A percentile compares a stretch with the other conserved stretches of the same genome.
These are phyloP conservation scores for Aldrovandia affinis DNA, from an alignment of 2,797 vertebrate genomes.

Conservation along the genomic window DNA sequence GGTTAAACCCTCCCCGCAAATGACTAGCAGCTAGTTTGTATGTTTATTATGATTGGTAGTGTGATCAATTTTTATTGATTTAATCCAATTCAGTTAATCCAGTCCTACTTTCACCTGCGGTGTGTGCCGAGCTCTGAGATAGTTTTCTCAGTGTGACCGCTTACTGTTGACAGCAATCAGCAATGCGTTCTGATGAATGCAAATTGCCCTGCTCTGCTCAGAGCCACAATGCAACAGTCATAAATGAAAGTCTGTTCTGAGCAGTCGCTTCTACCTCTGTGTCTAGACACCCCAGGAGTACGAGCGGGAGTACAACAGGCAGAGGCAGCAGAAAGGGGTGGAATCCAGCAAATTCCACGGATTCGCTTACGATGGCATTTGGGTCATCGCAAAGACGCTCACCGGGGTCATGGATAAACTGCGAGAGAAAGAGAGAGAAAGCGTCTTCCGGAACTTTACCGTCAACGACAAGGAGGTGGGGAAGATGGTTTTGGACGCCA, in stretches of 20 bases:
- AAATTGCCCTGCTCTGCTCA: not conserved
- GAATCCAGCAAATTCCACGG: conserved; percentile 98
- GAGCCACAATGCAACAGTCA: not conserved
- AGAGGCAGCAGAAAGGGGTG: conserved; percentile 86
- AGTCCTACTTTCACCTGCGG: not conserved
- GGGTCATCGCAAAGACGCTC: conserved; percentile 96
- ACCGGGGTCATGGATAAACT: conserved; percentile 93
- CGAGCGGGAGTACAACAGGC: conserved; percentile 90
- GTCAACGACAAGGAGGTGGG: conserved; percentile 93
- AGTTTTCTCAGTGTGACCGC: not conserved
- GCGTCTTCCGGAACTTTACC: conserved; percentile 90
- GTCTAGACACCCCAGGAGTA: conserved; percentile 94
- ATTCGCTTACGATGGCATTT: conserved; percentile 98
- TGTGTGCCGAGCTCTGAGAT: not conserved
- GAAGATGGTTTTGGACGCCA: conserved; percentile 93
- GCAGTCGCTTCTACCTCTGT: not conserved
- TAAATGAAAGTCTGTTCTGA: not conserved
- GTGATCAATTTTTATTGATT: not conserved
- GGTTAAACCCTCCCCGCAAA: not conserved
- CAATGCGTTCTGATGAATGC: not conserved
- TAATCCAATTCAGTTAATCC: not conserved
- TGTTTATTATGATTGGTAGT: not conserved
- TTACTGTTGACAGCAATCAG: not conserved
- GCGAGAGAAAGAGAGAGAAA: conserved; percentile 81
- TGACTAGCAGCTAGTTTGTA: not conserved